A percentile compares a stretch with the other conserved stretches of the same genome.
Evolutionary conservation across 2,797 vertebrate genomes (phyloP).

Genomic region (Danio jaintianensis): DNA sequence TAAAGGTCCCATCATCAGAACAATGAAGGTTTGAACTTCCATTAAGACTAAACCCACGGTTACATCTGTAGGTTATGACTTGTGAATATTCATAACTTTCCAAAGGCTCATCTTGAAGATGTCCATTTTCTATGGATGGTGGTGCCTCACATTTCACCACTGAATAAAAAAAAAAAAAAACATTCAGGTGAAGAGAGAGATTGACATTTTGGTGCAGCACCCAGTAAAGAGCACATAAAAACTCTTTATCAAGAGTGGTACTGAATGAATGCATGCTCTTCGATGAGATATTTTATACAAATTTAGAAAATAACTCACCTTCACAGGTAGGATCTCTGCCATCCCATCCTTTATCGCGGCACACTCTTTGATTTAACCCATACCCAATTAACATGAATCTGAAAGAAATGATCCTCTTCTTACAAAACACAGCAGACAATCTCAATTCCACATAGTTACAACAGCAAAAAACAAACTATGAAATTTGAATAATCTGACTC

Average conservation of each 20-base stretch:
- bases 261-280: background rate
- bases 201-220: background rate
- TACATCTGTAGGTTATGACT: conserved; percentile 20
- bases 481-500: background rate
- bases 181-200: background rate
- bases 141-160: conserved; percentile 23
- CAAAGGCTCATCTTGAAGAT: rapidly evolving
- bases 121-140: background rate
- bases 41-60: background rate
- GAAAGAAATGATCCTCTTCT: background rate
- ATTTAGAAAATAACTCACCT: conserved; percentile 20
- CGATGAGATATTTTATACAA: rapidly evolving
- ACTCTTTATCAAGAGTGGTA: background rate
- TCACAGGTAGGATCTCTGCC: conserved; percentile 48
- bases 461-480: background rate
- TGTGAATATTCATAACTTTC: background rate
- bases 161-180: conserved; percentile 31
- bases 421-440: background rate
- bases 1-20: conserved; percentile 23
- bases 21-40: background rate
- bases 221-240: background rate
- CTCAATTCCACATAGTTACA: background rate
- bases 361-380: background rate
- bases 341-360: conserved; percentile 36
- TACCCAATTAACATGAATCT: conserved; percentile 11